Base-by-base conservation (phyloP, 2,113 vertebrate genomes). In the Seriola rivoliana region DNA sequence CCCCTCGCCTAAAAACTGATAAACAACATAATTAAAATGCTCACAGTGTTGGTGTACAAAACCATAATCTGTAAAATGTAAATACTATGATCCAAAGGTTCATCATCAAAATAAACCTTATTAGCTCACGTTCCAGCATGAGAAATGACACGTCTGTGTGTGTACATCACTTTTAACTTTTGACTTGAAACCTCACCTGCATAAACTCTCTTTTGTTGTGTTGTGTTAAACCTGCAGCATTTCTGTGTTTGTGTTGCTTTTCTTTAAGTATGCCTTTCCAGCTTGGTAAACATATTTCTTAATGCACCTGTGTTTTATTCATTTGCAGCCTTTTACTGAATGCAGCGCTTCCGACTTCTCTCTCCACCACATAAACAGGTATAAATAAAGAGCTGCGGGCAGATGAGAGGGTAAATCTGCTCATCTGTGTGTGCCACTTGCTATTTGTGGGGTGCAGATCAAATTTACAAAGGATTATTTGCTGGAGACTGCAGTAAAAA, bases 381-480 rank as follows among this genome's bases (percentile, higher is more conserved):
- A 40, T 57, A 67, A 66, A 78, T 67, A 72, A 79, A 79, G 83
- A 40, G 59, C 42, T 73, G 46, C 4, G 32, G 74, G 78, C 16
- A 11, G 63, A 64, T 8, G 23, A 32, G n/a, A 42, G 42, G 23
- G 19, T 70, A 63, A 74, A 75, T 82, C 70, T 82, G 71, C 57
- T 75, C 74, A 62, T 78, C 62, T 81, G 48, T 88, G 73, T 82
- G 36, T 58, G 63, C 75, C 64, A 79, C 59, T 75, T 85, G 44
- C 67, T 78, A 78, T 84, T 84, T 82, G 84, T 79, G 71, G 71
- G 74, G 38, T 40, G 67, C 59, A 69, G 79, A 88, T 86, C 88
- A 85, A 78, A 91, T 90, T 85, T 87, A 76, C 79, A 87, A 85
- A 86, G 80, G 80, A 85, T 86, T 88, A 88, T 88, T 89, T 89